These are phyloP conservation scores for Hydropsyche tenuis DNA, from an alignment of 1,140 invertebrate genomes.

Conservation along the genomic window DNA sequence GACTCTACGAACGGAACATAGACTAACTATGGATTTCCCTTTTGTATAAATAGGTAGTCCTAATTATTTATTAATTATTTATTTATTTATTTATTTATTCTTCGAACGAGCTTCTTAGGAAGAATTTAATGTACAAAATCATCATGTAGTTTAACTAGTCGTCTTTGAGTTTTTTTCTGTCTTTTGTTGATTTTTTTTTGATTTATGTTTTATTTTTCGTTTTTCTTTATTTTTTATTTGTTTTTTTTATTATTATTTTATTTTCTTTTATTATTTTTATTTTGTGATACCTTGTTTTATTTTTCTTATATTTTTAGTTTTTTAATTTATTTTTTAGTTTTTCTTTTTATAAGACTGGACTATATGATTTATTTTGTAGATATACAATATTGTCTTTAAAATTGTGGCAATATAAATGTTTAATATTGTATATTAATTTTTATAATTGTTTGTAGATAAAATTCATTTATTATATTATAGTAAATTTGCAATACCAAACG, in stretches of 20 bases:
- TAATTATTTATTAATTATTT: slow-evolving; percentile 28
- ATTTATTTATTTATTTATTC: slow-evolving; percentile 21
- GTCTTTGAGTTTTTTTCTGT: slow-evolving; percentile 27
- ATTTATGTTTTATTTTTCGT: slow-evolving; percentile 50
- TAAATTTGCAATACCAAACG: slow-evolving; percentile 12
- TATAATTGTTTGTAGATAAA: slow-evolving; percentile 7
- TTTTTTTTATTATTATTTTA: slow-evolving; percentile 16
- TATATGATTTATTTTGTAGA: slow-evolving; percentile 11
- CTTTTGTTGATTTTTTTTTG: slow-evolving; percentile 50
- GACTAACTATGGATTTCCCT: not conserved
- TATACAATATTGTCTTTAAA: not conserved
- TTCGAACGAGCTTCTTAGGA: too few species aligned
- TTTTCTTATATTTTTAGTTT: not conserved
- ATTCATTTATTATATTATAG: not conserved
- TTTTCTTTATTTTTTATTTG: slow-evolving; percentile 19
- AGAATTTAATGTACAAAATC: slow-evolving; percentile 25
- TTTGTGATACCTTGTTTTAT: slow-evolving; percentile 8
- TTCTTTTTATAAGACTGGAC: slow-evolving; percentile 15
- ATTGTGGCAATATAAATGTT: slow-evolving; percentile 15
- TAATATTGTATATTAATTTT: slow-evolving; percentile 24
- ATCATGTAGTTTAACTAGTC: slow-evolving; percentile 37
- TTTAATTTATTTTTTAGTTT: not conserved
- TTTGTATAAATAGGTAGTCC: slow-evolving; percentile 1
- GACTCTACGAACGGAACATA: not conserved
- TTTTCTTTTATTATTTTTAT: slow-evolving; percentile 41